Base-by-base conservation (phyloP, 1,140 invertebrate genomes). In the Hesperophylax magnus region DNA sequence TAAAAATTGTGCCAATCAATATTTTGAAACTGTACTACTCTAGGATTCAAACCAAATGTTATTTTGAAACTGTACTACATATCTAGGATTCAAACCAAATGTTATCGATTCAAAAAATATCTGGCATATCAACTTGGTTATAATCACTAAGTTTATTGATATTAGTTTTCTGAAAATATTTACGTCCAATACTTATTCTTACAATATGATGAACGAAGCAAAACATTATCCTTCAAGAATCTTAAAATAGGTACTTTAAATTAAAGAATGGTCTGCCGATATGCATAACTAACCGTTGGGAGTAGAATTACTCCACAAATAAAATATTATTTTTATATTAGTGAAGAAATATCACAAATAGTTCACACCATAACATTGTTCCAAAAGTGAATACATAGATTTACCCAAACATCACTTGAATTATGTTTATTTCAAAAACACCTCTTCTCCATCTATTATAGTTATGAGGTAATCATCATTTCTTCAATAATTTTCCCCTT, bases 121-220 rank as follows among this genome's bases (percentile, higher is more conserved):
- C 69, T 72, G 69, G 71, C 52, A 27, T 58, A 39, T 52, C 54
- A 75, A 75, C 71, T 27, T 75, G 53, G 61, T 27, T 31, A 8
- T 71, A 52, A 71, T 56, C 71, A 75, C 71, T 75, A 75, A 75
- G 53, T 27, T 75, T 56, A 75, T 75, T 75, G 52, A 75, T 75
- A 75, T 56, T 24, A 20, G 52, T 56, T 54, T 75, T 75, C 34
- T 52, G 61, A 0, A 65, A 65, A 65, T 27, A 22, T 65, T 65
- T 24, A 65, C 3, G 24, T 71, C 39, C 67, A n/a, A 71, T 31
- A 65, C 31, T 65, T 65, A 65, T 17, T 22, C 61, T 71, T 17
- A 71, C 39, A 20, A 71, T 17, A 71, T 18, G 18, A 71, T 71
- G 65, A 71, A 20, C 47, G 31, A 71, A 71, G 67, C 67, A 71